phyloP scores from a whole-genome alignment of 2,888 invertebrate genomes.

The Alentia gelatinosa region DNA sequence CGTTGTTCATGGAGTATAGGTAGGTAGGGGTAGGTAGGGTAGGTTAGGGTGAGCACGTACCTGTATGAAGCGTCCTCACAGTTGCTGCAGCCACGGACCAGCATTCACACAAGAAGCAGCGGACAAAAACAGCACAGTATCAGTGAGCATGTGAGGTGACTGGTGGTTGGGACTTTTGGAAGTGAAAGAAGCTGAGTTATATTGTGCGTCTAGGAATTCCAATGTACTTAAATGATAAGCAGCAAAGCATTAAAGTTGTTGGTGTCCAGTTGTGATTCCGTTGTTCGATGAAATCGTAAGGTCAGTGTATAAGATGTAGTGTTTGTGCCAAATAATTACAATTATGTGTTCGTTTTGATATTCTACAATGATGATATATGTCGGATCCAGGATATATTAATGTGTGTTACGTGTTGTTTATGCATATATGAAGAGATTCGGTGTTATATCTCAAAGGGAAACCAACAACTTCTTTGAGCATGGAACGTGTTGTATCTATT shows the following conservation, averaged over 20 bases:
- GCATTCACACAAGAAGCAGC: slow-evolving; percentile 23
- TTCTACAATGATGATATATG: no score
- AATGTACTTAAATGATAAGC: background rate
- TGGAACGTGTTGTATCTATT: no score
- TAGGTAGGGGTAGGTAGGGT: no score
- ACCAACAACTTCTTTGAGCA: background rate
- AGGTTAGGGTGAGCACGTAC: slow-evolving; percentile 15
- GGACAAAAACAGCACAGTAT: slow-evolving; percentile 23
- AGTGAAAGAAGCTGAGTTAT: background rate
- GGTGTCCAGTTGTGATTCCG: background rate
- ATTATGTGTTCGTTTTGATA: no score
- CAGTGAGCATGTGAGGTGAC: background rate
- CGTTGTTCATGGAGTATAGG: no score
- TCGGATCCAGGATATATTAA: no score
- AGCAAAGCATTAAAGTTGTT: background rate
- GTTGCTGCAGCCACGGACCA: slow-evolving; percentile 24
- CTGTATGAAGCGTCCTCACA: slow-evolving; percentile 18
- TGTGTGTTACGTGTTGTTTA: no score
- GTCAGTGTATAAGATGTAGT: no score
- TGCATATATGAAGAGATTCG: no score
- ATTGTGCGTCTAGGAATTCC: background rate
- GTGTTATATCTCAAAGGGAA: no score
- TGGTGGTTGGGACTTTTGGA: background rate
- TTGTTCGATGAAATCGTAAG: no score
- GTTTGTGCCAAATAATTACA: no score